These are phyloP conservation scores for Galerucella nymphaeae DNA, from an alignment of 2,888 invertebrate species.

Conservation along the genomic window DNA sequence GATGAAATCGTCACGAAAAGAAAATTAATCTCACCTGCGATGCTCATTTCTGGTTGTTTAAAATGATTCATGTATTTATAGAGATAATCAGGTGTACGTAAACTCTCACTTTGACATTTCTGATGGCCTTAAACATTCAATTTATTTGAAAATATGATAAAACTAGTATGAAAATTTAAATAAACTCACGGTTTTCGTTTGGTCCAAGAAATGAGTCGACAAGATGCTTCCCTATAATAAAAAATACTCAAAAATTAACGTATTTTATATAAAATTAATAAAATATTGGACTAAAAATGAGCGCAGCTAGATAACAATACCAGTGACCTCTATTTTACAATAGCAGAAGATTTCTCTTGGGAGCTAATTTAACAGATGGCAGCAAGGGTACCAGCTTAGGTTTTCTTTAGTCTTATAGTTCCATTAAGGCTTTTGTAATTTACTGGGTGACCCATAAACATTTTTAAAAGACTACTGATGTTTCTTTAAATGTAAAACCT, in stretches of 20 bases:
- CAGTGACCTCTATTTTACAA: neutral
- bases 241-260: neutral
- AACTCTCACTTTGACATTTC: neutral
- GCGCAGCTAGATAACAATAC: neutral
- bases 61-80: neutral
- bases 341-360: neutral
- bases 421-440: neutral
- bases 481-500: no score
- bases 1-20: neutral
- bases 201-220: slow-evolving; percentile 1
- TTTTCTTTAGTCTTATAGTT: neutral
- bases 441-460: no score
- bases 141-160: neutral
- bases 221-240: slow-evolving; percentile 5
- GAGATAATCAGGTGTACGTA: neutral
- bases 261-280: neutral
- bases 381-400: neutral
- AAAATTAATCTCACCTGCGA: neutral
- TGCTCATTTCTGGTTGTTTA: neutral
- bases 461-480: no score
- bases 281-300: slow-evolving; percentile 7
- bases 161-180: neutral
- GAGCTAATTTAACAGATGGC: neutral
- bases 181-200: neutral
- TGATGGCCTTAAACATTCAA: neutral